Percentiles rank a stretch among this genome's conserved stretches.
Conservation (phyloP, 92 coral and sea anemone genomes). For the Muricea muricata region DNA sequence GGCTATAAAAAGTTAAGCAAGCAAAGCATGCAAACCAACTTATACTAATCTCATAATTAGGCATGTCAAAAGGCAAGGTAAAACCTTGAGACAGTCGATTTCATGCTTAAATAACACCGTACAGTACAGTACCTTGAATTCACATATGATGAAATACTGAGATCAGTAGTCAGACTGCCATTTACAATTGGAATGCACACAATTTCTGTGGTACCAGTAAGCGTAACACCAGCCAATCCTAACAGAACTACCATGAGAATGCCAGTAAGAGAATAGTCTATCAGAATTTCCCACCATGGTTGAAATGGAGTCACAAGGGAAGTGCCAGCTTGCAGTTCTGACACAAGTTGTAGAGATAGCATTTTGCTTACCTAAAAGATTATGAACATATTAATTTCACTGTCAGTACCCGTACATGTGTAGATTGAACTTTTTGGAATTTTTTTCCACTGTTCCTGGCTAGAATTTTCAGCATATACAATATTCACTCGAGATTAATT, state of each 20-base stretch:
- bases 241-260: slow-evolving; percentile 26
- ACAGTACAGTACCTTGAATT: not conserved
- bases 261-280: slow-evolving; percentile 44
- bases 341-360: slow-evolving; percentile 42
- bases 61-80: no score
- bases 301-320: slow-evolving; percentile 45
- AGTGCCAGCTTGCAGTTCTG: slow-evolving; percentile 37
- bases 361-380: slow-evolving; percentile 7
- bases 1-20: no score
- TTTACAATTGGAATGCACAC: slow-evolving; percentile 18
- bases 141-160: slow-evolving; percentile 10
- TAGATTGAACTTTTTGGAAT: no score
- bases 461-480: no score
- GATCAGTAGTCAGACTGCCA: slow-evolving; percentile 11
- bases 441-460: no score
- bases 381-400: not conserved
- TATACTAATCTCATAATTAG: no score
- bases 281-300: slow-evolving; percentile 45
- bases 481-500: no score
- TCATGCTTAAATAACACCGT: no score
- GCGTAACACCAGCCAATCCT: slow-evolving; percentile 43
- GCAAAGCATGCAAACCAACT: no score
- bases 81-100: no score
- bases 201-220: slow-evolving; percentile 21
- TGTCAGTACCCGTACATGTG: no score